Conservation (phyloP, 2,888 invertebrate genomes). For the Furcula furcula region DNA sequence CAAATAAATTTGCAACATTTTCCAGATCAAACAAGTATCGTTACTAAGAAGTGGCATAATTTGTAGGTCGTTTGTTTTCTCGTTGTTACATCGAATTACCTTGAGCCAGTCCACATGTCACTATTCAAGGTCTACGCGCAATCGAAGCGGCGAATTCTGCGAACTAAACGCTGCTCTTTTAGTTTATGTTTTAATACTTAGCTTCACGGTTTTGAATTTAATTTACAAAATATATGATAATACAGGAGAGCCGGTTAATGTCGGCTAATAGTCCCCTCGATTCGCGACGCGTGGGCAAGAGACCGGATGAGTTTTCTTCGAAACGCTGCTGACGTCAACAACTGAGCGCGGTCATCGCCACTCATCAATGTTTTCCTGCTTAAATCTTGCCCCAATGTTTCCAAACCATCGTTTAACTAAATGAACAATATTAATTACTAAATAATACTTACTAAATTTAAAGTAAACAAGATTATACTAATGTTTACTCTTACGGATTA, state of each 20-base stretch:
- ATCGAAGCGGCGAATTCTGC: constrained; percentile 26
- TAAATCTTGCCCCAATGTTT: constrained; percentile 25
- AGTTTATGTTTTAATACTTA: no score
- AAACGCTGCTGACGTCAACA: constrained; percentile 61
- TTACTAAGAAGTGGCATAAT: constrained; percentile 17
- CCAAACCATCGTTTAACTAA: neutral
- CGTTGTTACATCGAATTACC: constrained; percentile 25
- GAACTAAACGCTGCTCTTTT: constrained; percentile 18
- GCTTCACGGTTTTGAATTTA: no score
- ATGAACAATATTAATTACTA: constrained; percentile 4
- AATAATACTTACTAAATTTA: neutral
- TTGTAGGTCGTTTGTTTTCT: constrained; percentile 25
- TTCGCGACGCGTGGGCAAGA: constrained; percentile 35
- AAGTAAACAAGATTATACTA: neutral
- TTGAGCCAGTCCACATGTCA: constrained; percentile 38
- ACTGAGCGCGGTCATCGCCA: constrained; percentile 54
- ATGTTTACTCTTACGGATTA: no score
- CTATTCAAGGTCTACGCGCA: constrained; percentile 34
- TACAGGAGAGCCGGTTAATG: constrained; percentile 1
- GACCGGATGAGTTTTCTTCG: constrained; percentile 65
- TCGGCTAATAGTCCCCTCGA: constrained; percentile 20
- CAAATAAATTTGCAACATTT: constrained; percentile 12
- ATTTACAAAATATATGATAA: neutral
- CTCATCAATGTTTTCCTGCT: constrained; percentile 56
- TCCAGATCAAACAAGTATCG: constrained; percentile 15